These are phyloP conservation scores for Cyanoramphus novaezelandiae DNA, from an alignment of 2,113 vertebrate genomes.

Conservation along the genomic window DNA sequence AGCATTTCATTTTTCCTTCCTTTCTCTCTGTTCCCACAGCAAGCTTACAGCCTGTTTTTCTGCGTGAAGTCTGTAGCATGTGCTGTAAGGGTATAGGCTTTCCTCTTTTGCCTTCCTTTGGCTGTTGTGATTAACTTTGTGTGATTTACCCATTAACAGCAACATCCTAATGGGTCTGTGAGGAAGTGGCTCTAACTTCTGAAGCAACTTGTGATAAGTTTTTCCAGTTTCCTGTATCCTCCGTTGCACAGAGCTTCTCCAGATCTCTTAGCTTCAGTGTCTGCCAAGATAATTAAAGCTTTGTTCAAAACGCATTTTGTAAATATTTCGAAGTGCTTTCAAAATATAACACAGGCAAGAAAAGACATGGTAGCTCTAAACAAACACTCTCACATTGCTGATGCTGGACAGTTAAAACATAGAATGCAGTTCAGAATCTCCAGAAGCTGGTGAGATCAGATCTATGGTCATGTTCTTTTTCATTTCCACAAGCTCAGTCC, in stretches of 20 bases:
- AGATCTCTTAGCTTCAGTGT: neutral
- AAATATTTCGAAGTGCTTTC: neutral
- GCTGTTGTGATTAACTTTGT: neutral
- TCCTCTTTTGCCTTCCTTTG: neutral
- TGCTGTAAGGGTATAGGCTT: neutral
- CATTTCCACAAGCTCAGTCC: neutral
- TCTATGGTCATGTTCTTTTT: neutral
- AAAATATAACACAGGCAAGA: neutral
- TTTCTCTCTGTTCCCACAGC: neutral
- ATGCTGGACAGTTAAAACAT: neutral
- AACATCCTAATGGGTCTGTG: neutral
- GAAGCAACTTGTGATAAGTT: neutral
- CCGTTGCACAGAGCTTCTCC: neutral
- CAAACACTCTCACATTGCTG: neutral
- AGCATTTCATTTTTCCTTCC: neutral
- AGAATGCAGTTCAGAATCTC: neutral
- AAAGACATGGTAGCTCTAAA: neutral
- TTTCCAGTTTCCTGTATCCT: neutral
- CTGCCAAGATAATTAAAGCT: neutral
- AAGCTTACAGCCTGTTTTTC: neutral
- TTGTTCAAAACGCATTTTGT: accelerated
- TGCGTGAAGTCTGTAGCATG: neutral
- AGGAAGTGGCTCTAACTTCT: neutral
- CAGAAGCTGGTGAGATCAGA: neutral
- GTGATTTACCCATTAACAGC: neutral